These are phyloP conservation scores for Lycocerus yunnanus DNA, from an alignment of 2,888 invertebrate genomes.

Conservation along the genomic window DNA sequence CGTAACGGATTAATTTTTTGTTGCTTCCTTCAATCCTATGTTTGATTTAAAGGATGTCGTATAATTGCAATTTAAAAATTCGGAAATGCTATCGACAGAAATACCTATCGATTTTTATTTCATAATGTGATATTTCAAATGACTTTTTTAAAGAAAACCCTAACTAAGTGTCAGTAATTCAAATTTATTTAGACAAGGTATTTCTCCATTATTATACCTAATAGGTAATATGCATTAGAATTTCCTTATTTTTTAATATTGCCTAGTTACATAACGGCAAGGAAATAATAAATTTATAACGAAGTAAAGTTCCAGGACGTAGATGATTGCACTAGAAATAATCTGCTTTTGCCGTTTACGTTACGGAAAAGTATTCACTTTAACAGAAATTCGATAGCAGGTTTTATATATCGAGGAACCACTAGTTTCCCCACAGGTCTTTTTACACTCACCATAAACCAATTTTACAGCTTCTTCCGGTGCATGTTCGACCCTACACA, in stretches of 20 bases:
- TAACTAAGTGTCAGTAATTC: not conserved
- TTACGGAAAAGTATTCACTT: slow-evolving; percentile 16
- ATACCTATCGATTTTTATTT: not conserved
- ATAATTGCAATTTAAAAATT: not conserved
- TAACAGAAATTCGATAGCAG: slow-evolving; percentile 5
- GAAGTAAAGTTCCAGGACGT: not conserved
- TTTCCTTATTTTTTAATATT: not conserved
- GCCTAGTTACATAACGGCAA: not conserved
- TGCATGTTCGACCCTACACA: slow-evolving; percentile 30
- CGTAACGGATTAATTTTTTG: not conserved
- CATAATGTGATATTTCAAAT: not conserved
- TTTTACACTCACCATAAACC: slow-evolving; percentile 35
- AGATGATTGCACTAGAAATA: not conserved
- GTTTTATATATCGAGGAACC: slow-evolving; percentile 25
- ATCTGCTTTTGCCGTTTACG: not conserved
- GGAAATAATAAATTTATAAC: not conserved
- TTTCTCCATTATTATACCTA: too few species aligned
- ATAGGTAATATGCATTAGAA: too few species aligned
- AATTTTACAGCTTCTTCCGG: slow-evolving; percentile 35
- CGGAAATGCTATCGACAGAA: not conserved
- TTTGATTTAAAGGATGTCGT: not conserved
- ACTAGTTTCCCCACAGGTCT: slow-evolving; percentile 30
- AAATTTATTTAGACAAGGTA: not conserved
- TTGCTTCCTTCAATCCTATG: not conserved
- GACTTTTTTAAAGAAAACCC: not conserved